Evolutionary conservation across 1,140 invertebrate species (phyloP).

Genomic region (Cyclina sinensis): DNA sequence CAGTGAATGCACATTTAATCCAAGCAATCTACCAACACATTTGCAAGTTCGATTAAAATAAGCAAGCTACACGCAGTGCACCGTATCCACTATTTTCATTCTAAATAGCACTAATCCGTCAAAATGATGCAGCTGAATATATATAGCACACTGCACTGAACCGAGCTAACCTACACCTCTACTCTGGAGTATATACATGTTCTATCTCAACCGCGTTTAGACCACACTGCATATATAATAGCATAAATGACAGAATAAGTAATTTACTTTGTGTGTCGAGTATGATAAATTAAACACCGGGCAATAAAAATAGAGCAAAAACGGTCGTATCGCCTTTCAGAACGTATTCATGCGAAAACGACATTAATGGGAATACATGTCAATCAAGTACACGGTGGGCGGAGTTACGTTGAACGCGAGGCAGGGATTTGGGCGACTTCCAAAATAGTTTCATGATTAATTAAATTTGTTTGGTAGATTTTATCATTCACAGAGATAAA

Average conservation of each 20-base stretch:
- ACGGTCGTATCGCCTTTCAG: constrained; percentile 50
- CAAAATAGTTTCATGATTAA: constrained; percentile 64
- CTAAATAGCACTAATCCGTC: constrained; percentile 31
- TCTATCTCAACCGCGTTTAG: constrained; percentile 20
- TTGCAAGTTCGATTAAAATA: not conserved
- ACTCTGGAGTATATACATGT: not conserved
- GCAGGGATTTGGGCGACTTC: constrained; percentile 51
- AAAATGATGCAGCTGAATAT: not conserved
- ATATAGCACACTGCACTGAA: no score
- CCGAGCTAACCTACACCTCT: not conserved
- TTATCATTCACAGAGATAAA: constrained; percentile 24
- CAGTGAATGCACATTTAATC: not conserved
- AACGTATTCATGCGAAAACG: constrained; percentile 50
- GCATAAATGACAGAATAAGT: constrained; percentile 64
- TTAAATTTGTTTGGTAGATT: constrained; percentile 66
- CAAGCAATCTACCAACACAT: no score
- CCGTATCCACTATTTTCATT: not conserved
- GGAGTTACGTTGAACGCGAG: constrained; percentile 43
- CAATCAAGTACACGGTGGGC: constrained; percentile 45
- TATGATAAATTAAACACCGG: constrained; percentile 67
- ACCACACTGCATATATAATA: constrained; percentile 66
- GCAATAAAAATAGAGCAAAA: constrained; percentile 57
- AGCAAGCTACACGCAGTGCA: not conserved
- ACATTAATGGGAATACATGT: constrained; percentile 52
- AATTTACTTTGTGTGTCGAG: constrained; percentile 65